Evolutionary conservation across 2,888 invertebrate species (phyloP), one percentile per base, ranked within the genome.

Genomic region (Drosophila glabriapex): DNA sequence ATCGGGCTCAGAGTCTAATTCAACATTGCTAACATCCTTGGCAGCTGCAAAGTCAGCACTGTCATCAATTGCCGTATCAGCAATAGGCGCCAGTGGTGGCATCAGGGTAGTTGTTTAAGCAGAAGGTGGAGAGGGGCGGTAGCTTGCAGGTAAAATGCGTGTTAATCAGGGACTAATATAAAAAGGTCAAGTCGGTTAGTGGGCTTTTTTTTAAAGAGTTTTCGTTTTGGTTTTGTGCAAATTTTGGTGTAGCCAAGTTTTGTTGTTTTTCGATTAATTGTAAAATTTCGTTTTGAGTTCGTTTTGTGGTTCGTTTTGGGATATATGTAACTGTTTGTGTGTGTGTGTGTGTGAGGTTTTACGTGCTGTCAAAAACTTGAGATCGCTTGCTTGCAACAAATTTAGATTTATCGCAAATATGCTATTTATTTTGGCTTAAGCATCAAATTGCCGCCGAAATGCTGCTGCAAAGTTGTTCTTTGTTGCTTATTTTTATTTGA

Each of bases 41-140:
- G 29, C 54, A 41, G 55, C 70, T 78, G 83, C 69, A 66, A 85
- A 69, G 58, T 81, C 83, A 80, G 64, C 74, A 85, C 68, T 73
- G 60, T 85, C 83, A 85, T 80, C 81, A 74, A 77, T 58, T 61
- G 71, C 71, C 73, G 80, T 63, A 76, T 85, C 72, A 71, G 70
- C 73, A 72, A 71, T 71, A 53, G 89, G 89, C 77, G 89, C 85
- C 80, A 85, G 73, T 50, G 85, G 85, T 64, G 85, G 80, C 89
- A 89, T 89, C 31, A 16, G 29, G 22, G 46, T 46, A 33, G 22
- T 33, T 25, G n/a, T n/a, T 29, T 2, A 39, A 25, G 16, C 25
- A 46, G 46, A 49, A 55, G 39, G 22, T 22, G 22, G 5, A 28
- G 58, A 43, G 25, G 46, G 52, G 16, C 10, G 39, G 9, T 49